Conservation (phyloP, 2,113 vertebrate species). For the Nycticebus coucang region DNA sequence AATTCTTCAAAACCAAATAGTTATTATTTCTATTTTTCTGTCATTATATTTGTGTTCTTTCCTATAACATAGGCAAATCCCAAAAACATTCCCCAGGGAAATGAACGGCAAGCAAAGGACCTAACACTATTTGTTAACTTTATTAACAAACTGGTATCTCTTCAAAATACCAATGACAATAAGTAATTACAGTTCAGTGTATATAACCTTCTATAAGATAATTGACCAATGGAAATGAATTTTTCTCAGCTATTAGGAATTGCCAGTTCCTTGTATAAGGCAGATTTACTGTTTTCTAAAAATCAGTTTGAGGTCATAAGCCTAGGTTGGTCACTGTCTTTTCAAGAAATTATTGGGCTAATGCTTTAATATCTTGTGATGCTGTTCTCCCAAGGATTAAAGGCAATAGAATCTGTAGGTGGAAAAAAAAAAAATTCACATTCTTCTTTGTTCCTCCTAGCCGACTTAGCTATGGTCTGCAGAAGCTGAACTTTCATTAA, state of each 20-base stretch:
- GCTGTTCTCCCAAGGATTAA: slow-evolving; percentile 40
- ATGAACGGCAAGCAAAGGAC: neutral
- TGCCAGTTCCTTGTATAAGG: neutral
- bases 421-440: neutral
- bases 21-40: neutral
- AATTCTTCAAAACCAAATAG: slow-evolving; percentile 20
- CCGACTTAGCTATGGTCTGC: slow-evolving; percentile 1
- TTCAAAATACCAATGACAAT: neutral
- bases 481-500: slow-evolving; percentile 68
- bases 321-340: slow-evolving; percentile 11
- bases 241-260: neutral
- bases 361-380: slow-evolving; percentile 51
- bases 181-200: neutral
- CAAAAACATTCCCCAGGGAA: neutral
- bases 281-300: neutral
- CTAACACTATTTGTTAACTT: neutral
- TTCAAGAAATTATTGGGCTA: slow-evolving; percentile 49
- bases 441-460: slow-evolving; percentile 44
- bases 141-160: neutral
- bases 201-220: neutral
- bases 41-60: neutral
- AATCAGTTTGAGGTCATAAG: neutral
- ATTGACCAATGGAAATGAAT: neutral
- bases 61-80: slow-evolving; percentile 36
- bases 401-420: slow-evolving; percentile 62